Base-by-base conservation (phyloP, 2,113 vertebrate species). In the Chaetodon auriga region DNA sequence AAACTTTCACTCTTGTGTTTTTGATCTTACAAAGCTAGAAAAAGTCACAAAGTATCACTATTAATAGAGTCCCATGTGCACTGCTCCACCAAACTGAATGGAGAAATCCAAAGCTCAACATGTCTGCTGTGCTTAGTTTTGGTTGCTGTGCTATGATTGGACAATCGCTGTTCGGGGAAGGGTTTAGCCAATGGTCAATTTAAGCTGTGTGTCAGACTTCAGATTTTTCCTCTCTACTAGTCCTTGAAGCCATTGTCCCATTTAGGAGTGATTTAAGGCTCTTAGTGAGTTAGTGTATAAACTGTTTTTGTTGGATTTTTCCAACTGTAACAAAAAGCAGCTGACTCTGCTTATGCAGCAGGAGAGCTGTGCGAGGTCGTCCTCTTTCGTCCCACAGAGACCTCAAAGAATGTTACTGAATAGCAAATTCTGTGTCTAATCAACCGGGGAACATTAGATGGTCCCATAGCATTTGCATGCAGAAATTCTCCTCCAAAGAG, bases 371-470 rank as follows among this genome's bases (percentile, higher is more conserved):
- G 68, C 1, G 1, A 68, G 54, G 79, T 80, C 51, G 48, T 75
- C 35, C 30, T 82, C 48, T 51, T 48, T 55, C 2, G 8, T 58
- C 72, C 78, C 45, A 43, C 41, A 65, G 68, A 83, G 79, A 85
- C 63, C 30, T 63, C 23, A n/a, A n/a, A 85, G 53, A 49, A 38
- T 68, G 48, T 51, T 30, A 69, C 30, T 70, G 79, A 74, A 85
- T 72, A 48, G 66, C 51, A 54, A 87, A 88, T 78, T 25, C 25
- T 60, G 41, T 64, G 25, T 66, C 71, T 76, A 53, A 64, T 85
- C 75, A 61, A 66, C 68, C 45, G 18, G 60, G 70, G 15, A 36
- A 19, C 53, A 36, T 53, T 66, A n/a, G 30, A 14, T 30, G 30
- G 48, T 23, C 12, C 19, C 1, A 14, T 6, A 23, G 14, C 21